Evolutionary conservation across 2,888 invertebrate species (phyloP), one percentile per base, ranked within the genome.

Genomic region (Sesamia inferens): DNA sequence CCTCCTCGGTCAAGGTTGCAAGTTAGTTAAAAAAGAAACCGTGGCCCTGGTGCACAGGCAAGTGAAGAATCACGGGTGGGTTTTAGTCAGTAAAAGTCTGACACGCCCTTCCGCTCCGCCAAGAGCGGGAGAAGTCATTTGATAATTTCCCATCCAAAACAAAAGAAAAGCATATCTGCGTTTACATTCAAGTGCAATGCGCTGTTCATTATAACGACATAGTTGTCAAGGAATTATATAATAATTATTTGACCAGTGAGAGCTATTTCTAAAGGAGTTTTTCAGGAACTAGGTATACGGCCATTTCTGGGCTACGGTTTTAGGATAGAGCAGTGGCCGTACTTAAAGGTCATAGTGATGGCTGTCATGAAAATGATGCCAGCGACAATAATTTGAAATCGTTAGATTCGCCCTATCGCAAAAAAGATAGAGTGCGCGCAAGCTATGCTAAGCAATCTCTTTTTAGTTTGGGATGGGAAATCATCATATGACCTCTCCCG

Each of bases 181-280:
- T 24, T 76, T 42, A 47, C 31, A 31, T 55, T 75, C 39, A 76
- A 75, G 72, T 24, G 47, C 22, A 48, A 3, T 62, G 55, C 24
- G 24, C 14, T n/a, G 5, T 47, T n/a, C 8, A n/a, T 24, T 22
- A n/a, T 31, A 39, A 74, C 72, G 72, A 74, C 72, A 62, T 61
- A 14, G 31, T 4, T 59, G 16, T 47, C 39, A 48, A 71, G 47
- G 47, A 39, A 42, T 71, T 24, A 54, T 68, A 19, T 69, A 54
- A 54, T 19, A 51, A 22, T 54, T 31, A 31, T 3, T 68, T 22
- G n/a, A 39, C 4, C 14, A n/a, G 39, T 61, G 5, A 14, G 5
- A 31, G 58, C 31, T 58, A 2, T 16, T 10, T 58, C 16, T 19
- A 16, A 31, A 16, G 58, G 10, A 58, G 58, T 31, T 31, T n/a